phyloP scores from a whole-genome alignment of 23 tunicate genomes.

The Diplosoma virens region DNA sequence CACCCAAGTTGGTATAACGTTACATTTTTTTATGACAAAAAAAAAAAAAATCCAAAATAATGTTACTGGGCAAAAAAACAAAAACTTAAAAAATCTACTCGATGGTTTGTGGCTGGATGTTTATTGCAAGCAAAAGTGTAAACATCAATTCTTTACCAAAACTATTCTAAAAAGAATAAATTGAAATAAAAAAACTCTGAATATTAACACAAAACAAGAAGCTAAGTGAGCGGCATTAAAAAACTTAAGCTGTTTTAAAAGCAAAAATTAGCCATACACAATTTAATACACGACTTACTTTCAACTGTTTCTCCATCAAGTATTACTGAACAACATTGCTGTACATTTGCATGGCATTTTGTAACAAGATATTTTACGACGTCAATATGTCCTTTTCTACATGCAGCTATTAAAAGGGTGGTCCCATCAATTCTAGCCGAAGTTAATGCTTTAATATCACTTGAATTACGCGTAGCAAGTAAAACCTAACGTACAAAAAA shows the following conservation, averaged over 20 bases:
- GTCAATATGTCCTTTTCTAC: slow-evolving; percentile 64
- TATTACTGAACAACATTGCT: slow-evolving; percentile 79
- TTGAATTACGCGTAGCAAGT: slow-evolving; percentile 36
- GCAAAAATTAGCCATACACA: no score
- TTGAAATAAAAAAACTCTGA: no score
- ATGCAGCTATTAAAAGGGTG: slow-evolving; percentile 67
- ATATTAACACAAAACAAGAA: neutral
- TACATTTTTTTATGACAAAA: no score
- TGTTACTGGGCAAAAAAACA: no score
- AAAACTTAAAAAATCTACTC: no score
- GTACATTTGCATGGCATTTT: slow-evolving; percentile 71
- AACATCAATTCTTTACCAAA: no score
- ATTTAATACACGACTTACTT: slow-evolving; percentile 39
- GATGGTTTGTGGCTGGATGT: no score
- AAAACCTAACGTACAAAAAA: slow-evolving; percentile 29
- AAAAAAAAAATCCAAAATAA: no score
- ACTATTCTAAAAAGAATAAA: no score
- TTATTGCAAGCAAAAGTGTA: no score
- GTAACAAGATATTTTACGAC: slow-evolving; percentile 69
- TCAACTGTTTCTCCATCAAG: slow-evolving; percentile 91
- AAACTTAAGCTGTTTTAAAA: no score
- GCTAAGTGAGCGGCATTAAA: neutral
- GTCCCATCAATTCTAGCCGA: slow-evolving; percentile 71
- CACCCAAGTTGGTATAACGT: no score
- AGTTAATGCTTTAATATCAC: slow-evolving; percentile 51